Conservation (phyloP, 2,888 invertebrate species). For the Silvanus unidentatus region DNA sequence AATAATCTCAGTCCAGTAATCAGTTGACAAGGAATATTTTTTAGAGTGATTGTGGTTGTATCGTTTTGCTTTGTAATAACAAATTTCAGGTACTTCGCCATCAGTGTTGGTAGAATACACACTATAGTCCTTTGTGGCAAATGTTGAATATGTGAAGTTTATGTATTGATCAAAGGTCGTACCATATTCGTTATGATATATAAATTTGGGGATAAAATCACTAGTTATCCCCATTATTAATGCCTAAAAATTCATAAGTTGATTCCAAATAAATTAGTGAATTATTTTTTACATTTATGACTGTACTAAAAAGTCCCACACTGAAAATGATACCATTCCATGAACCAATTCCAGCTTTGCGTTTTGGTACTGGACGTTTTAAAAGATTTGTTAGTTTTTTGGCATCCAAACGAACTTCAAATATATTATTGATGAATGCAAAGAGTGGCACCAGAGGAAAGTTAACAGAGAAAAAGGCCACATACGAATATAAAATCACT, state of each 20-base stretch:
- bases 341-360: slow-evolving; percentile 26
- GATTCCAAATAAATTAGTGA: slow-evolving; percentile 5
- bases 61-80: slow-evolving; percentile 44
- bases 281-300: slow-evolving; percentile 30
- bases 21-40: slow-evolving; percentile 42
- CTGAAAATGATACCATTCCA: slow-evolving; percentile 33
- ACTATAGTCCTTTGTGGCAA: slow-evolving; percentile 22
- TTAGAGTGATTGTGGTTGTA: slow-evolving; percentile 29
- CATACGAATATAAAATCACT: slow-evolving; percentile 62
- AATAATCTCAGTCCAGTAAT: slow-evolving; percentile 55
- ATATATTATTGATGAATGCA: slow-evolving; percentile 56
- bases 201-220: slow-evolving; percentile 28
- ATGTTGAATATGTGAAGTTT: slow-evolving; percentile 24
- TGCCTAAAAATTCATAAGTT: slow-evolving; percentile 25
- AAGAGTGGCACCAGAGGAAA: slow-evolving; percentile 62
- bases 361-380: slow-evolving; percentile 31
- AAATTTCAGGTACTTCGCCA: slow-evolving; percentile 20
- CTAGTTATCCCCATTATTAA: slow-evolving; percentile 34
- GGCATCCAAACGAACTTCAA: slow-evolving; percentile 49
- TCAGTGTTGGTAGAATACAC: not conserved
- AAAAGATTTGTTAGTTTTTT: slow-evolving; percentile 24
- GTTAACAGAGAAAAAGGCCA: slow-evolving; percentile 59
- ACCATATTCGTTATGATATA: slow-evolving; percentile 17
- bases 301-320: slow-evolving; percentile 29
- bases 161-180: slow-evolving; percentile 21